phyloP scores from a whole-genome alignment of 2,797 vertebrate genomes.

The Bryconaethiops microstoma region DNA sequence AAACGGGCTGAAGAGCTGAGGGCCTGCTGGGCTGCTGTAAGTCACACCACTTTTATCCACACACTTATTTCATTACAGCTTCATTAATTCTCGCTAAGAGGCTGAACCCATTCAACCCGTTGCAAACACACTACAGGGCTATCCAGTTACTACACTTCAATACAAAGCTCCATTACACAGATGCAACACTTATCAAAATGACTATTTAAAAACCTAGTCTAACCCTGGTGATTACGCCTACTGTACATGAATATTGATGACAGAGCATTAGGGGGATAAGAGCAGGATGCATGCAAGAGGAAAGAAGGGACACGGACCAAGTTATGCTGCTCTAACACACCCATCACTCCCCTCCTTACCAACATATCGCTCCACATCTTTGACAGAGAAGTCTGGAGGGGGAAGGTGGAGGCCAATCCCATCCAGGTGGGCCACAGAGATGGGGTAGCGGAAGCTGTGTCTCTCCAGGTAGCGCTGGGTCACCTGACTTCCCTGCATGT shows the following conservation, averaged over 20 bases:
- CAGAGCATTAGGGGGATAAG: background rate
- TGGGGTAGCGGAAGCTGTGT: constrained; percentile 92
- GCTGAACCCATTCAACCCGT: constrained; percentile 67
- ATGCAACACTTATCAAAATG: constrained; percentile 32
- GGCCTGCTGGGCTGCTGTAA: constrained; percentile 55
- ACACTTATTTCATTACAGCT: constrained; percentile 61
- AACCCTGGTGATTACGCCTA: background rate
- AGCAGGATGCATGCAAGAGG: background rate
- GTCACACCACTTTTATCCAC: constrained; percentile 44
- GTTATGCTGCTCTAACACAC: background rate
- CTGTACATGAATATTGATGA: background rate
- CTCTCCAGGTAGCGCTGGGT: constrained; percentile 93
- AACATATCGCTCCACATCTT: constrained; percentile 94
- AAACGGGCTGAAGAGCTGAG: constrained; percentile 65
- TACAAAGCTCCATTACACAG: constrained; percentile 38
- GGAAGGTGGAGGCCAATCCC: constrained; percentile 93
- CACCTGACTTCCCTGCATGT: constrained; percentile 92
- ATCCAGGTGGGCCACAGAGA: constrained; percentile 88
- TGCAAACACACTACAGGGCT: constrained; percentile 46
- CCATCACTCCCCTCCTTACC: constrained; percentile 78
- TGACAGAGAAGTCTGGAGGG: constrained; percentile 86
- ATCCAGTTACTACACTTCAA: constrained; percentile 22
- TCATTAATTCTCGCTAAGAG: constrained; percentile 72
- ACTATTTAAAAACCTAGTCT: constrained; percentile 42
- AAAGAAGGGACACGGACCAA: background rate